Evolutionary conservation across 2,888 invertebrate genomes (phyloP).

Genomic region (Pemphredon lugubris): DNA sequence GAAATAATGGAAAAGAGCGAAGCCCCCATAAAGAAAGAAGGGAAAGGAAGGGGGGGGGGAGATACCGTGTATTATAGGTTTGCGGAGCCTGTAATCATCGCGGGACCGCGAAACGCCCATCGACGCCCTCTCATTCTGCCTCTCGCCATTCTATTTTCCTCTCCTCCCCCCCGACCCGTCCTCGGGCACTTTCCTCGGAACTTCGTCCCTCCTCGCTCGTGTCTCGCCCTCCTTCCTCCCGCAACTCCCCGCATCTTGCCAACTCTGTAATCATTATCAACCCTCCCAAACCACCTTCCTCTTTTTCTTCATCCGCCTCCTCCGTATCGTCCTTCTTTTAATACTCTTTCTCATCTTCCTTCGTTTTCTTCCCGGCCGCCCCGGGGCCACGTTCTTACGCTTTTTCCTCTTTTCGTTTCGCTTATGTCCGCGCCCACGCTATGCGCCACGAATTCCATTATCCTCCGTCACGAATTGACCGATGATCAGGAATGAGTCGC

Average conservation of each 20-base stretch:
- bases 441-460: slow-evolving; percentile 69
- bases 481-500: slow-evolving; percentile 52
- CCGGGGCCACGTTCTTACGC: slow-evolving; percentile 48
- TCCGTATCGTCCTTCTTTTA: slow-evolving; percentile 27
- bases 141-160: slow-evolving; percentile 68
- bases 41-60: slow-evolving; percentile 63
- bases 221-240: slow-evolving; percentile 17
- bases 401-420: slow-evolving; percentile 72
- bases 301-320: slow-evolving; percentile 62
- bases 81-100: slow-evolving; percentile 80
- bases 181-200: slow-evolving; percentile 59
- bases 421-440: slow-evolving; percentile 59
- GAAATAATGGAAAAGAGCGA: slow-evolving; percentile 62
- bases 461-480: slow-evolving; percentile 66
- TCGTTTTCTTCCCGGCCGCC: slow-evolving; percentile 23
- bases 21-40: slow-evolving; percentile 48
- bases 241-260: slow-evolving; percentile 47
- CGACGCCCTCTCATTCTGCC: slow-evolving; percentile 69
- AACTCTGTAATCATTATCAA: slow-evolving; percentile 75
- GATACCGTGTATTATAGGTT: slow-evolving; percentile 80
- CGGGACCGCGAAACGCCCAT: slow-evolving; percentile 80
- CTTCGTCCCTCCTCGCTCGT: slow-evolving; percentile 34
- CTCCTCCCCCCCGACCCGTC: slow-evolving; percentile 58
- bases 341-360: slow-evolving; percentile 19
- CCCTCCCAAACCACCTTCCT: slow-evolving; percentile 53